Evolutionary conservation across 2,797 vertebrate species (phyloP).

Genomic region (Megaceryle alcyon): DNA sequence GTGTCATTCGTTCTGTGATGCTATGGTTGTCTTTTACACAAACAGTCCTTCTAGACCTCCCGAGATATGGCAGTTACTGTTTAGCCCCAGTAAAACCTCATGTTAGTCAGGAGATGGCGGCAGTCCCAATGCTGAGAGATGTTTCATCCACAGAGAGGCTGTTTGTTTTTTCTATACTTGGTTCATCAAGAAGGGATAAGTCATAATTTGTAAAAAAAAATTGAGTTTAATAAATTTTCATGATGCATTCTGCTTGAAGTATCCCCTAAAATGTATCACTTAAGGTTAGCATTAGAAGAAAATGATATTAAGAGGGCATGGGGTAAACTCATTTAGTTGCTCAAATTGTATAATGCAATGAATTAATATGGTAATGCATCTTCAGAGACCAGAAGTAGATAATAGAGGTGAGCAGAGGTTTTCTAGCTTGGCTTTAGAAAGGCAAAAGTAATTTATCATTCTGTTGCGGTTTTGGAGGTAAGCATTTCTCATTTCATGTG

Average conservation of each 20-base stretch:
- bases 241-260: slow-evolving; percentile 72
- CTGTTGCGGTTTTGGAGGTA: slow-evolving; percentile 67
- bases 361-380: slow-evolving; percentile 83
- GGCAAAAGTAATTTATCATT: slow-evolving; percentile 83
- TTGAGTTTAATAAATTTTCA: slow-evolving; percentile 77
- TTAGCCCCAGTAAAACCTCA: not conserved
- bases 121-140: not conserved
- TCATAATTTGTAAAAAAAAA: slow-evolving; percentile 79
- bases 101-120: not conserved
- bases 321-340: slow-evolving; percentile 80
- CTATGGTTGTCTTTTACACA: not conserved
- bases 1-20: not conserved
- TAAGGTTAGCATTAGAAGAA: slow-evolving; percentile 77
- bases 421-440: slow-evolving; percentile 72
- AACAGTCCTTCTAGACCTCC: not conserved
- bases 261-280: slow-evolving; percentile 74
- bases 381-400: slow-evolving; percentile 81
- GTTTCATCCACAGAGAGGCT: not conserved
- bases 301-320: slow-evolving; percentile 80
- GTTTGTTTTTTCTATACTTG: slow-evolving; percentile 28
- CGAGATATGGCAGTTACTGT: not conserved
- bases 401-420: slow-evolving; percentile 82
- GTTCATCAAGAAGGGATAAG: slow-evolving; percentile 71
- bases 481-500: slow-evolving; percentile 76
- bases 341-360: slow-evolving; percentile 80